Conservation (phyloP, 2,888 invertebrate species). For the Macrophya annulata region DNA sequence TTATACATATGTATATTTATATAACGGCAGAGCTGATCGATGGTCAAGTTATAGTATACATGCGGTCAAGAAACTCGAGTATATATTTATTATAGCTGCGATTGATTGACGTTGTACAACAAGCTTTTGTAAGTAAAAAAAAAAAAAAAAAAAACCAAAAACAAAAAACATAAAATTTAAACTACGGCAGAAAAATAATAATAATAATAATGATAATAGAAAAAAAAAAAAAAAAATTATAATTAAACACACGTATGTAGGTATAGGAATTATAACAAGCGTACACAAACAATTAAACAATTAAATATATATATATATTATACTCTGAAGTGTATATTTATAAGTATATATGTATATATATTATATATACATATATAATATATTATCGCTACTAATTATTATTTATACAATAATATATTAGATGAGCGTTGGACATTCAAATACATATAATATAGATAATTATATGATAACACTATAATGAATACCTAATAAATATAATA, state of each 20-base stretch:
- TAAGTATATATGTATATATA: background rate
- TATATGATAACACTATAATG: too few relatives aligned
- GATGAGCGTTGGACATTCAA: constrained; percentile 25
- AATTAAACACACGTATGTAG: background rate
- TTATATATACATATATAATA: too few relatives aligned
- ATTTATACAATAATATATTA: background rate
- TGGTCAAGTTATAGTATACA: background rate
- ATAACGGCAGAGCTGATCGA: background rate
- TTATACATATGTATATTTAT: too few relatives aligned
- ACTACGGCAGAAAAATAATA: background rate
- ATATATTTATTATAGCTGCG: background rate
- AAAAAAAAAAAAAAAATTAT: background rate
- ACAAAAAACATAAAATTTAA: too few relatives aligned
- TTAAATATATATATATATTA: too few relatives aligned
- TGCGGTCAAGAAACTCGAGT: background rate
- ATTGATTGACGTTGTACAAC: background rate
- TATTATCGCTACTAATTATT: background rate
- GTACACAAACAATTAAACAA: too few relatives aligned
- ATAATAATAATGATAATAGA: background rate
- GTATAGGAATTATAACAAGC: too few relatives aligned
- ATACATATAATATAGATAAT: background rate
- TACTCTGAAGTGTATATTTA: background rate
- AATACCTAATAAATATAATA: too few relatives aligned
- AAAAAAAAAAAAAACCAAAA: background rate
- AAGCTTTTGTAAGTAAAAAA: background rate